Conservation (phyloP, 2,888 invertebrate species). For the Argyresthia goedartella region DNA sequence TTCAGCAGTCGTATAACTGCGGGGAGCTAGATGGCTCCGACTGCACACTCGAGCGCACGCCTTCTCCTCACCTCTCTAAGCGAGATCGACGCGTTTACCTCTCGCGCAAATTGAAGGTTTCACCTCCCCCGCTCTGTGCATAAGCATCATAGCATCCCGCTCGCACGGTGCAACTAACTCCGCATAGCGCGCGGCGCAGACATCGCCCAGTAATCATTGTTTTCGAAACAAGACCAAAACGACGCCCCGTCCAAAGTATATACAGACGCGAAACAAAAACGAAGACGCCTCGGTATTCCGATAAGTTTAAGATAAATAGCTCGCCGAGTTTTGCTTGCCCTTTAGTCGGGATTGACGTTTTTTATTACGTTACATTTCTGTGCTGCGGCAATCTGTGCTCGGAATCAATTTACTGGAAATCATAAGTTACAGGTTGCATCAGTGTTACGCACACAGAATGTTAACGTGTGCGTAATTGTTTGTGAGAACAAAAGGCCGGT, state of each 20-base stretch:
- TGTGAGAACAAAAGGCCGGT: too few species aligned
- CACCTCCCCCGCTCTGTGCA: constrained; percentile 50
- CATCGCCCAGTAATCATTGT: constrained; percentile 57
- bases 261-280: constrained; percentile 49
- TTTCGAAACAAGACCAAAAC: constrained; percentile 57
- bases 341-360: constrained; percentile 34
- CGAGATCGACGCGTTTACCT: constrained; percentile 46
- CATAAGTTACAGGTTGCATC: constrained; percentile 31
- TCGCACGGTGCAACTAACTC: constrained; percentile 36
- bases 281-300: constrained; percentile 50
- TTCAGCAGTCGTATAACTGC: constrained; percentile 8
- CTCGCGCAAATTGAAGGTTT: constrained; percentile 59
- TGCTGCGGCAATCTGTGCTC: constrained; percentile 30
- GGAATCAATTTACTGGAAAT: constrained; percentile 35
- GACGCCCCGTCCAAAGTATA: constrained; percentile 48
- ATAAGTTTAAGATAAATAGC: constrained; percentile 67
- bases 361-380: constrained; percentile 34
- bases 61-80: constrained; percentile 29
- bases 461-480: too few species aligned
- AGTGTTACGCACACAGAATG: constrained; percentile 19
- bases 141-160: constrained; percentile 56
- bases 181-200: constrained; percentile 22
- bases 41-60: constrained; percentile 19
- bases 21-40: not conserved
- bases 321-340: constrained; percentile 49